These are phyloP conservation scores for Gymnothorax reevesii DNA, from an alignment of 2,797 vertebrate genomes.

Conservation along the genomic window DNA sequence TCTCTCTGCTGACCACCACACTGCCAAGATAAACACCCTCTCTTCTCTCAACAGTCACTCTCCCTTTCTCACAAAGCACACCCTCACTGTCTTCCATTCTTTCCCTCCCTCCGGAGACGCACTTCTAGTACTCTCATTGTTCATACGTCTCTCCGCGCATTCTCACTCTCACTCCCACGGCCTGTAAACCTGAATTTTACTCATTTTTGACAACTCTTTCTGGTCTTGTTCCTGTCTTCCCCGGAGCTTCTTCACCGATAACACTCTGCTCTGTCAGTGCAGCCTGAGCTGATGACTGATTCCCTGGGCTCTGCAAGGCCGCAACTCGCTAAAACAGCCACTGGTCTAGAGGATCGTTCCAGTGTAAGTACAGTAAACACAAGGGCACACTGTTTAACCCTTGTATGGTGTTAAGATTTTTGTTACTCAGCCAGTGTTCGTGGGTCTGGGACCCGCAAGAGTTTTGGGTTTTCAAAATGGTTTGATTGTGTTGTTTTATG, in stretches of 20 bases:
- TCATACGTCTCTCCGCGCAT: constrained; percentile 10
- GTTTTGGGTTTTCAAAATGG: too few species aligned
- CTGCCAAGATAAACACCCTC: constrained; percentile 55
- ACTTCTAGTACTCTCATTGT: constrained; percentile 25
- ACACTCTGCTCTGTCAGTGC: background rate
- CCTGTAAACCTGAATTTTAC: constrained; percentile 40
- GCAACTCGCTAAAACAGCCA: background rate
- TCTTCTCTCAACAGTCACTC: constrained; percentile 50
- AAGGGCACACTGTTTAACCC: background rate
- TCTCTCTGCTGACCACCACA: constrained; percentile 41
- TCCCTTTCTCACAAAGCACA: constrained; percentile 70
- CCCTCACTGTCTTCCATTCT: constrained; percentile 45
- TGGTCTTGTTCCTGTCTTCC: constrained; percentile 56
- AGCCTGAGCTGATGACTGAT: background rate
- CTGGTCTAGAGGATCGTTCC: background rate
- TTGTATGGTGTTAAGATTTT: too few species aligned
- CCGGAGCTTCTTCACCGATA: background rate
- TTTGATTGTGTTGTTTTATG: too few species aligned
- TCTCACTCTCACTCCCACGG: constrained; percentile 26
- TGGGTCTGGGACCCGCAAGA: too few species aligned
- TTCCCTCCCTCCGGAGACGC: constrained; percentile 29
- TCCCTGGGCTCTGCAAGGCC: background rate
- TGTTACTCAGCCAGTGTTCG: too few species aligned
- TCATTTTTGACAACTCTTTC: background rate
- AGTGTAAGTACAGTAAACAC: background rate